Conservation (phyloP, 2,797 vertebrate species). For the Gallinago solitaria region DNA sequence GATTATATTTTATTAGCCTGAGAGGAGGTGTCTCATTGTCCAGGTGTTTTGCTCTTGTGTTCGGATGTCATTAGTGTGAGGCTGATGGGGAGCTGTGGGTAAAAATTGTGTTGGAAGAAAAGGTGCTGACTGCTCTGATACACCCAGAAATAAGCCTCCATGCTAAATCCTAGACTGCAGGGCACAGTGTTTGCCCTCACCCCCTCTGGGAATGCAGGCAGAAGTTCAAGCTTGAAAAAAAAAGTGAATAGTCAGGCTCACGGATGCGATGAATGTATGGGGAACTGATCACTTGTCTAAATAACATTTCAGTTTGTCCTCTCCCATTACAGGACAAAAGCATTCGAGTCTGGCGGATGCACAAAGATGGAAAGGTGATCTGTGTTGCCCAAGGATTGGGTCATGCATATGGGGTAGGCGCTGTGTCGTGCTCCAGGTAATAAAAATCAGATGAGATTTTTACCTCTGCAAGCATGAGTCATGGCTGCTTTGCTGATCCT, state of each 20-base stretch:
- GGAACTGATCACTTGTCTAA: accelerated
- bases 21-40: background rate
- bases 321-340: slow-evolving; percentile 84
- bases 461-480: background rate
- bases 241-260: accelerated
- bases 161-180: background rate
- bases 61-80: background rate
- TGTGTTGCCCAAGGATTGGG: slow-evolving; percentile 88
- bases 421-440: slow-evolving; percentile 92
- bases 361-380: slow-evolving; percentile 77
- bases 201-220: background rate
- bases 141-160: background rate
- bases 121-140: background rate
- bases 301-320: background rate
- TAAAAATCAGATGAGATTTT: accelerated
- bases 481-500: background rate
- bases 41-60: background rate
- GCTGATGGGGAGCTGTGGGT: background rate
- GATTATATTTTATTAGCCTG: background rate
- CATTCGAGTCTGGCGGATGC: slow-evolving; percentile 90
- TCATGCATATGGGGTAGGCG: slow-evolving; percentile 87
- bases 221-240: background rate
- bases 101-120: background rate
- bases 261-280: accelerated
- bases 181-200: accelerated